Evolutionary conservation across 2,113 vertebrate genomes (phyloP).

Genomic region (Oncorhynchus nerka): DNA sequence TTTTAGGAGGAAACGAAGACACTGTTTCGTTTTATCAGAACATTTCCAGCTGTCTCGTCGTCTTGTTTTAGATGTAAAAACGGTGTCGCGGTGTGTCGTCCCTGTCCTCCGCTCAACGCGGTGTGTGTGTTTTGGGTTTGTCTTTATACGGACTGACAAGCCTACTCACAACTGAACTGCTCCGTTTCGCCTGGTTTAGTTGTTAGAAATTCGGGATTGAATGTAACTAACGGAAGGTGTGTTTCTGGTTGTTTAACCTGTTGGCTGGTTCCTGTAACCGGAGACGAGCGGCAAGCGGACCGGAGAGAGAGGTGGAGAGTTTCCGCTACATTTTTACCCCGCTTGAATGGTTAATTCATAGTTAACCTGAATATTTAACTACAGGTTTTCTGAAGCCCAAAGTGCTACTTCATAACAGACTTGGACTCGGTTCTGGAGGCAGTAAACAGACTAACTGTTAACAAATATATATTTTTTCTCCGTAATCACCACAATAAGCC

Average conservation of each 20-base stretch:
- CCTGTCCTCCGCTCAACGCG: background rate
- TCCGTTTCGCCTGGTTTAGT: background rate
- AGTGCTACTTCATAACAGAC: background rate
- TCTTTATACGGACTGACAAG: too few species aligned
- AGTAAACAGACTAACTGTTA: conserved; percentile 15
- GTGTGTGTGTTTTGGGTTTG: background rate
- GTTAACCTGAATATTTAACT: conserved; percentile 41
- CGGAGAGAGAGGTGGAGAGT: background rate
- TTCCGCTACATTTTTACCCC: conserved; percentile 16
- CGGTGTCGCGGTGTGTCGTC: background rate
- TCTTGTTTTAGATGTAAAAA: background rate
- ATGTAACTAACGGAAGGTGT: conserved; percentile 19
- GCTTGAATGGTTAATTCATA: conserved; percentile 14
- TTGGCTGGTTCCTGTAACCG: conserved; percentile 42
- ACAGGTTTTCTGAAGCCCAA: background rate
- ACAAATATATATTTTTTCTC: conserved; percentile 14
- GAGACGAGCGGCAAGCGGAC: conserved; percentile 25
- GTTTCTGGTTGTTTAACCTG: conserved; percentile 49
- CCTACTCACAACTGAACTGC: too few species aligned
- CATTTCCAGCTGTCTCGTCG: background rate
- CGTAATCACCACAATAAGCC: conserved; percentile 8
- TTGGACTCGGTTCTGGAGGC: background rate
- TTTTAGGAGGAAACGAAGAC: background rate
- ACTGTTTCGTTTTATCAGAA: background rate
- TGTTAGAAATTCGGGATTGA: background rate